Percentiles rank a stretch among this genome's conserved stretches.
Evolutionary conservation across 2,797 vertebrate species (phyloP).

Genomic region (Numenius phaeopus): DNA sequence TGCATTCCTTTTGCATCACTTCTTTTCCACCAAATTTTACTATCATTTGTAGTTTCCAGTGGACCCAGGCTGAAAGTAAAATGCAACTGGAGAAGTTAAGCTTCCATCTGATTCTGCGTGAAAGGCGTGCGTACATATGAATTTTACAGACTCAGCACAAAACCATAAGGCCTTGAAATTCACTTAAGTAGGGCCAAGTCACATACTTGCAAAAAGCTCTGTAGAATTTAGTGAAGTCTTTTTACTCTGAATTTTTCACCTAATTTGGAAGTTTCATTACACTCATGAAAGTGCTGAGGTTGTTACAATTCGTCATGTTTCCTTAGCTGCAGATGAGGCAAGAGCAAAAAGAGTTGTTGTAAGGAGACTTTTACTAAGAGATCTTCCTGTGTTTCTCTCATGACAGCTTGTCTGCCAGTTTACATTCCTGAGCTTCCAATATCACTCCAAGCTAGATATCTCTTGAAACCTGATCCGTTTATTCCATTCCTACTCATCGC

Average conservation of each 20-base stretch:
- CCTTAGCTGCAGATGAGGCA: constrained; percentile 33
- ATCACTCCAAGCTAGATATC: constrained; percentile 16
- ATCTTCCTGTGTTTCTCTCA: constrained; percentile 5
- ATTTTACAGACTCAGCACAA: background rate
- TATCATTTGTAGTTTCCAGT: background rate
- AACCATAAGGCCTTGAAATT: background rate
- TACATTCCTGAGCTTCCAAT: constrained; percentile 42
- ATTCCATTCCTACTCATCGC: constrained; percentile 20
- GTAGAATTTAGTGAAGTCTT: background rate
- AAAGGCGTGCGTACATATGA: background rate
- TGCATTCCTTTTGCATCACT: background rate
- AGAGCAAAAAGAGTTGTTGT: background rate
- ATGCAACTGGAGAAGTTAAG: background rate
- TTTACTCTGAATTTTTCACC: background rate
- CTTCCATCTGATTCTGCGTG: background rate
- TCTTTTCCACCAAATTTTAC: background rate
- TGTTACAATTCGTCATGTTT: background rate
- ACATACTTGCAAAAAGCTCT: background rate
- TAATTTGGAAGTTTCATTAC: constrained; percentile 34
- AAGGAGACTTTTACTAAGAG: background rate
- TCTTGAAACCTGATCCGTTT: constrained; percentile 46
- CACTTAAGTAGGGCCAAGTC: background rate
- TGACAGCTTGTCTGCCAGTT: constrained; percentile 40
- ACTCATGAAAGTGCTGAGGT: background rate
- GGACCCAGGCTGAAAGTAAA: background rate